Evolutionary conservation across 2,113 vertebrate genomes (phyloP), one percentile per base, ranked within the genome.

Genomic region (Ctenodactylus gundi): DNA sequence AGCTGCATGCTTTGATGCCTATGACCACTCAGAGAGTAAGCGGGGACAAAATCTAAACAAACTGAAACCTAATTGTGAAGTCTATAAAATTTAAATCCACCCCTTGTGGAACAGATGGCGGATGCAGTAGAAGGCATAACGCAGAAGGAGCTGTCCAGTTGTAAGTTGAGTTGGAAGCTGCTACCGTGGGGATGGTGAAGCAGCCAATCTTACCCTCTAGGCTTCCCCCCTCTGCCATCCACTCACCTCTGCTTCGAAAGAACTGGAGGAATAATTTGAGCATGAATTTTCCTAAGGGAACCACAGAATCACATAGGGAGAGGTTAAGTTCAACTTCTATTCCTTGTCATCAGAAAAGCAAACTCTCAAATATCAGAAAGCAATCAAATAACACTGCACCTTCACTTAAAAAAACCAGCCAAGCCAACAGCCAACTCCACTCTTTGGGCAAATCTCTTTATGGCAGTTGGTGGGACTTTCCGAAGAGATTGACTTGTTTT

Each of bases 401-500:
- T 41, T 92, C 55, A 82, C 44, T 94, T 92, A 97, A 97, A 82
- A 80, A 80, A n/a, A n/a, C n/a, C n/a, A n/a, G n/a, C n/a, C 58
- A 67, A 55, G 97, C 95, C 97, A 98, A 96, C 67, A 90, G 17
- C 82, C 95, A n/a, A n/a, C 93, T 94, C 95, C 55, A 5, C 91
- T 98, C 95, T 95, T 97, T 94, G 85, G 94, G 86, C 81, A 49
- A 94, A 96, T 97, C 96, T 98, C 97, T 97, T 98, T 98, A 98
- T 97, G 97, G 95, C 84, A 97, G 96, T 94, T 98, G 98, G 98
- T 97, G 97, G 95, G 97, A 94, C 95, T 98, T 97, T 97, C 97
- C 97, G 97, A 98, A 93, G 96, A 97, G 97, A 98, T 95, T 92
- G 96, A 98, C 96, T 97, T 98, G 97, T 98, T 98, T 97, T 95